Evolutionary conservation across 2,113 vertebrate genomes (phyloP).

Genomic region (Nothocercus nigrocapillus): DNA sequence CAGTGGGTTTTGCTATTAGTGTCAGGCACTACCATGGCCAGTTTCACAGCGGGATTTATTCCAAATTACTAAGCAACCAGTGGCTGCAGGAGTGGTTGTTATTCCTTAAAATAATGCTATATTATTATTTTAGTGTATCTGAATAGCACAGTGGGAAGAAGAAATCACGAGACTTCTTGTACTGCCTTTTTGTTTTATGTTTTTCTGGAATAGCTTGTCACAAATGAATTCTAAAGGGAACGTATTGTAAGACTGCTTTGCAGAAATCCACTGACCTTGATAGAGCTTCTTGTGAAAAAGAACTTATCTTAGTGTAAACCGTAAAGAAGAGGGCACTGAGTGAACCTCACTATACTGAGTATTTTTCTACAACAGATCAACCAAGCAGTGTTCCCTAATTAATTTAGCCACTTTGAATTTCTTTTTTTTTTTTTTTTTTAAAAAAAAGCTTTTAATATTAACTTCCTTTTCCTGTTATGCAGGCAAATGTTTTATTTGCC

Average conservation of each 20-base stretch:
- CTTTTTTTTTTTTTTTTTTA: too few species aligned
- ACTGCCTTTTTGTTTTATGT: neutral
- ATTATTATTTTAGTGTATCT: neutral
- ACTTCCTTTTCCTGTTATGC: neutral
- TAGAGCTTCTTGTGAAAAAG: neutral
- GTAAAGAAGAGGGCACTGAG: neutral
- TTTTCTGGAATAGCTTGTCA: constrained; percentile 2
- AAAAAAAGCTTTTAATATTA: neutral
- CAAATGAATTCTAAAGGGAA: neutral
- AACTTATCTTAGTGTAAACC: neutral
- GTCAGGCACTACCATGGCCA: accelerated
- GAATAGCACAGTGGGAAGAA: neutral
- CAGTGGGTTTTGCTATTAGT: neutral
- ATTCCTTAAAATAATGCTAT: neutral
- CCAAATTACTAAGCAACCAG: neutral
- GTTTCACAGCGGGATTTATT: neutral
- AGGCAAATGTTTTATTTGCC: neutral
- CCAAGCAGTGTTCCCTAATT: neutral
- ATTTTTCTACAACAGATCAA: neutral
- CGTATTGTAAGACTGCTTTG: neutral
- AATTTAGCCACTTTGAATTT: neutral
- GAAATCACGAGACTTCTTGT: neutral
- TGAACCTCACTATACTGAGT: neutral
- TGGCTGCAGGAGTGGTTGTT: neutral
- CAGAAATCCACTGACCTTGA: constrained; percentile 13